Percentiles rank a stretch among this genome's conserved stretches.
Evolutionary conservation across 2,113 vertebrate genomes (phyloP).

Genomic region (Gasterosteus aculeatus): DNA sequence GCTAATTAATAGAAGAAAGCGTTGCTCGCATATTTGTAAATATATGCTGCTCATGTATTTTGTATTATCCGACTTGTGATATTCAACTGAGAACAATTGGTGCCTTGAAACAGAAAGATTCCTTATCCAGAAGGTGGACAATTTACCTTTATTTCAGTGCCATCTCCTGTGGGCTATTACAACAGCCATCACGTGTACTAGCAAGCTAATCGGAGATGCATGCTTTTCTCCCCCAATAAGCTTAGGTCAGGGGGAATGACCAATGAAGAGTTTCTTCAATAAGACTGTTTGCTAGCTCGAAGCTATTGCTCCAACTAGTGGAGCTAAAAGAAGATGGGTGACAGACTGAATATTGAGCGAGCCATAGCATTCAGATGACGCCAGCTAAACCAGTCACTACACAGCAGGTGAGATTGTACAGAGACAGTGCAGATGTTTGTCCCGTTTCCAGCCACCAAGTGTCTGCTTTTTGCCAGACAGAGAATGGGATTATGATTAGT

Average conservation of each 20-base stretch:
- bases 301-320: too few species aligned
- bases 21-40: not conserved
- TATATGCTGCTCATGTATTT: not conserved
- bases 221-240: not conserved
- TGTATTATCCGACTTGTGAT: conserved; percentile 8
- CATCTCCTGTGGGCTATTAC: conserved; percentile 47
- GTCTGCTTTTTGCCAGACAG: too few species aligned
- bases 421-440: not conserved
- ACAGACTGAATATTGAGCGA: not conserved
- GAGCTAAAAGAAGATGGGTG: not conserved
- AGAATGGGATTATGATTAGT: not conserved
- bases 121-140: conserved; percentile 7
- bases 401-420: not conserved
- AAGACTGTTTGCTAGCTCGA: not conserved
- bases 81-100: conserved; percentile 29
- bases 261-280: not conserved
- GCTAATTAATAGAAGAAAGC: not conserved
- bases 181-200: conserved; percentile 12
- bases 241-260: not conserved
- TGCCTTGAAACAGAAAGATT: conserved; percentile 12
- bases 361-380: not conserved
- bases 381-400: not conserved
- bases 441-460: not conserved
- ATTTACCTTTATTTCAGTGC: conserved; percentile 5
- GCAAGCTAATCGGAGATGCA: not conserved